Conservation (phyloP, 2,113 vertebrate species). For the Antennarius striatus region DNA sequence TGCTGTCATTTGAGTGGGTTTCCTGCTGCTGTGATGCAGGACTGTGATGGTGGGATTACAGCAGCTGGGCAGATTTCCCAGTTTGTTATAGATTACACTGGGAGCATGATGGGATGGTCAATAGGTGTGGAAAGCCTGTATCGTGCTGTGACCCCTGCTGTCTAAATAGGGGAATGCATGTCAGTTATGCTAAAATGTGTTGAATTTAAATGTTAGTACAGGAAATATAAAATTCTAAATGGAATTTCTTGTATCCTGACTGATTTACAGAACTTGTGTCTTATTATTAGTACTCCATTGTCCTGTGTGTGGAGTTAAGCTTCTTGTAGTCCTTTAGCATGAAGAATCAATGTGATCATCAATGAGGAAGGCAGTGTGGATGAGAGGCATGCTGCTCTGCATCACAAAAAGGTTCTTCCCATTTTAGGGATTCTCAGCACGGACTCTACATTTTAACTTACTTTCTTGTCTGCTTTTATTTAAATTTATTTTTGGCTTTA, state of each 20-base stretch:
- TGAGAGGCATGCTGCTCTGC: slow-evolving; percentile 54
- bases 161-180: slow-evolving; percentile 45
- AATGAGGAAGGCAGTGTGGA: slow-evolving; percentile 51
- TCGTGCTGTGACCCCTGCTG: slow-evolving; percentile 68
- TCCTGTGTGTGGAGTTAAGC: slow-evolving; percentile 50
- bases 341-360: slow-evolving; percentile 75
- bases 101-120: slow-evolving; percentile 42
- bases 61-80: slow-evolving; percentile 58
- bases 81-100: slow-evolving; percentile 41
- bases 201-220: slow-evolving; percentile 24
- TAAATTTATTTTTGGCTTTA: slow-evolving; percentile 63
- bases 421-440: slow-evolving; percentile 71
- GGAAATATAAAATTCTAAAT: slow-evolving; percentile 13
- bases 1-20: slow-evolving; percentile 25
- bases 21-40: slow-evolving; percentile 30
- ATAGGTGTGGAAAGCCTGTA: slow-evolving; percentile 23
- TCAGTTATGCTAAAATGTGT: slow-evolving; percentile 26
- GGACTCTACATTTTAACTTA: slow-evolving; percentile 63
- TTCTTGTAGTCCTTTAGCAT: slow-evolving; percentile 66
- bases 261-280: slow-evolving; percentile 10
- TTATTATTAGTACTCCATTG: slow-evolving; percentile 35
- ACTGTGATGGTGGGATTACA: slow-evolving; percentile 49
- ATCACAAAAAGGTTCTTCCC: slow-evolving; percentile 71
- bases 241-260: slow-evolving; percentile 10
- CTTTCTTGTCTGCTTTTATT: slow-evolving; percentile 67